These are phyloP conservation scores for Drosophila asahinai DNA, from an alignment of 1,140 invertebrate species.

Conservation along the genomic window DNA sequence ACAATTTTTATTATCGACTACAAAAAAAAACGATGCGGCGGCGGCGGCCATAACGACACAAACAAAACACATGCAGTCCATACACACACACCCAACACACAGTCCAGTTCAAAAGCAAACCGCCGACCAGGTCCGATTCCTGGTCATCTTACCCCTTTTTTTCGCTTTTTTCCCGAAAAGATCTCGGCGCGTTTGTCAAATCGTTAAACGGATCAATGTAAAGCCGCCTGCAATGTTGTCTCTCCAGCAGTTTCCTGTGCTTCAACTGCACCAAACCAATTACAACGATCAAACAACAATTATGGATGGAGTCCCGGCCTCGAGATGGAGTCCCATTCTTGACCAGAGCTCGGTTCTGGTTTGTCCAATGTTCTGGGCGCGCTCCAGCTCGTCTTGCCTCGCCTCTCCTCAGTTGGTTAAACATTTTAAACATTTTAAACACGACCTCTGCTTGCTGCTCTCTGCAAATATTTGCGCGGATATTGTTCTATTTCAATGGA, in stretches of 20 bases:
- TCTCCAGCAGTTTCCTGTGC: slow-evolving; percentile 70
- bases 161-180: slow-evolving; percentile 30
- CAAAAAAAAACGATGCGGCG: slow-evolving; percentile 33
- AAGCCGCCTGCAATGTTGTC: slow-evolving; percentile 64
- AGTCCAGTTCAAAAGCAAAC: slow-evolving; percentile 42
- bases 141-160: slow-evolving; percentile 40
- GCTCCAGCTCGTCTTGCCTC: not conserved
- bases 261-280: slow-evolving; percentile 72
- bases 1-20: slow-evolving; percentile 74
- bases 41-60: slow-evolving; percentile 49
- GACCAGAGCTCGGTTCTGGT: slow-evolving; percentile 30
- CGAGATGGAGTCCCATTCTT: slow-evolving; percentile 46
- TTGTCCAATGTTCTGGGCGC: slow-evolving; percentile 11
- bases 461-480: slow-evolving; percentile 80
- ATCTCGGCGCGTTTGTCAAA: slow-evolving; percentile 62
- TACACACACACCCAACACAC: not conserved
- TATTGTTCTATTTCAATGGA: slow-evolving; percentile 82
- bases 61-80: slow-evolving; percentile 18
- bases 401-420: slow-evolving; percentile 30
- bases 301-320: slow-evolving; percentile 56
- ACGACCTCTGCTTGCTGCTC: slow-evolving; percentile 65
- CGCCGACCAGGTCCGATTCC: slow-evolving; percentile 22
- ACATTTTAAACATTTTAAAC: slow-evolving; percentile 71
- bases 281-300: slow-evolving; percentile 84
- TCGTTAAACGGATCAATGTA: slow-evolving; percentile 81